Evolutionary conservation across 2,797 vertebrate genomes (phyloP).

Genomic region (Pseudocheirus occidentalis): DNA sequence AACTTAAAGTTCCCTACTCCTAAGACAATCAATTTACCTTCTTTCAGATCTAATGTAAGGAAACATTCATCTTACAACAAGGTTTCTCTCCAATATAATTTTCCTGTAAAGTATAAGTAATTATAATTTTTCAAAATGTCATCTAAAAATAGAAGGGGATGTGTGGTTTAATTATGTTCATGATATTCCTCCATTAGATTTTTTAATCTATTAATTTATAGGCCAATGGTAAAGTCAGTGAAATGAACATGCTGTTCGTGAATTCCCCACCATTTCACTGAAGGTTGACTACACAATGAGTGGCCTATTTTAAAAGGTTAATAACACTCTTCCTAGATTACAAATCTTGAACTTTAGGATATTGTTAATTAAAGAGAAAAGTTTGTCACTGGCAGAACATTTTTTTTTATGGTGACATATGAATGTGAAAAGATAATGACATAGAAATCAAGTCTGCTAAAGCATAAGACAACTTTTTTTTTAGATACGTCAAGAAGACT

Average conservation of each 20-base stretch:
- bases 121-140: conserved; percentile 75
- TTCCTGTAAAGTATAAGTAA: conserved; percentile 64
- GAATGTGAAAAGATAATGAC: conserved; percentile 59
- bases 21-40: not conserved
- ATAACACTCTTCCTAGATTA: conserved; percentile 41
- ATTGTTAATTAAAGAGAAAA: conserved; percentile 61
- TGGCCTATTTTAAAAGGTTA: conserved; percentile 68
- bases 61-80: not conserved
- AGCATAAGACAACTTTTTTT: conserved; percentile 31
- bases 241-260: conserved; percentile 46
- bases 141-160: conserved; percentile 61
- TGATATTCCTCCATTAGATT: conserved; percentile 57
- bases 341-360: conserved; percentile 68
- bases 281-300: conserved; percentile 24
- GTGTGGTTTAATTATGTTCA: conserved; percentile 69
- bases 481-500: not conserved
- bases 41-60: not conserved
- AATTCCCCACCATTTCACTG: conserved; percentile 52
- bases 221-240: conserved; percentile 44
- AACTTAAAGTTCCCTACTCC: not conserved
- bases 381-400: conserved; percentile 27
- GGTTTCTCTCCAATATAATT: not conserved
- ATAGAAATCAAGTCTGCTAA: conserved; percentile 52
- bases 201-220: conserved; percentile 71
- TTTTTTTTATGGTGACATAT: conserved; percentile 51